These are phyloP conservation scores for Diarsia dahlii DNA, from an alignment of 2,888 invertebrate species.

Conservation along the genomic window DNA sequence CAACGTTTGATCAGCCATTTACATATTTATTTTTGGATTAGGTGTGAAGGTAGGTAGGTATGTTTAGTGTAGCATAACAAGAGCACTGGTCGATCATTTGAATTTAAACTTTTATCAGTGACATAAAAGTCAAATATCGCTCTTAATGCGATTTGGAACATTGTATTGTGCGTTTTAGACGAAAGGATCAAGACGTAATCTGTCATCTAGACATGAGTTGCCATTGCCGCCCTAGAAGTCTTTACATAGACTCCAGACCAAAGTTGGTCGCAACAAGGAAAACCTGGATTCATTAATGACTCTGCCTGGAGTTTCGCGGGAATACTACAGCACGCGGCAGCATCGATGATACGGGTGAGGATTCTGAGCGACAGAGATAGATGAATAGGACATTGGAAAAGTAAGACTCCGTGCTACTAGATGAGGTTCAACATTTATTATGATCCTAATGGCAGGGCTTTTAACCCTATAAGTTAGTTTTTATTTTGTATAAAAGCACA, in stretches of 20 bases:
- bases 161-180: not conserved
- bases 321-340: not conserved
- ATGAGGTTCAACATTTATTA: not conserved
- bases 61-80: not conserved
- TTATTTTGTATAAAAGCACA: not conserved
- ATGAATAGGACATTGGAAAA: not conserved
- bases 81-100: too few relatives aligned
- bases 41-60: not conserved
- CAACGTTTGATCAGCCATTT: slow-evolving; percentile 15
- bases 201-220: too few relatives aligned
- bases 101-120: not conserved
- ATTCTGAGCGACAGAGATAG: not conserved
- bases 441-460: not conserved
- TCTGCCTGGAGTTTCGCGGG: too few relatives aligned
- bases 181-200: not conserved
- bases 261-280: too few relatives aligned
- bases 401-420: not conserved
- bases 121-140: not conserved
- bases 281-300: too few relatives aligned
- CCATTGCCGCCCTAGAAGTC: too few relatives aligned
- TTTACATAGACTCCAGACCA: too few relatives aligned
- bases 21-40: not conserved
- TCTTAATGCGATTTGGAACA: not conserved
- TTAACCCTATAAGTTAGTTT: not conserved
- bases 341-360: not conserved